These are phyloP conservation scores for Acanthacorydalis orientalis DNA, from an alignment of 2,888 invertebrate genomes.

Conservation along the genomic window DNA sequence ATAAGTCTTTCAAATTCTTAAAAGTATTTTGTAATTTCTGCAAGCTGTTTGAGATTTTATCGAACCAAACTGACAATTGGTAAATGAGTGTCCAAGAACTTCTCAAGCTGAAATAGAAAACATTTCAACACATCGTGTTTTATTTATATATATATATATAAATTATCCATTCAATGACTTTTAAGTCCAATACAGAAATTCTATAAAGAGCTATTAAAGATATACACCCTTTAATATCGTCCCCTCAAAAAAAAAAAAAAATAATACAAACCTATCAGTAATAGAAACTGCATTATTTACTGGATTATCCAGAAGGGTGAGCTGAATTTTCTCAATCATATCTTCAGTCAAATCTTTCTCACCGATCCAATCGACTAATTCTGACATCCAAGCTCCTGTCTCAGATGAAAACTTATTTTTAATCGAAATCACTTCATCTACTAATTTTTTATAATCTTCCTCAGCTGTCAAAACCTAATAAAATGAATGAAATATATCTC, in stretches of 20 bases:
- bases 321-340: conserved; percentile 15
- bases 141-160: too few species aligned
- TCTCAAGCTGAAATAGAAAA: conserved; percentile 6
- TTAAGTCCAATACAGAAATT: too few species aligned
- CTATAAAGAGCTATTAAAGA: too few species aligned
- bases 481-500: neutral
- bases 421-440: conserved; percentile 11
- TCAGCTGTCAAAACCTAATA: conserved; percentile 10
- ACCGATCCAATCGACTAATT: conserved; percentile 21
- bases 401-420: conserved; percentile 15
- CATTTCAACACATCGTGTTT: neutral
- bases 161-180: too few species aligned
- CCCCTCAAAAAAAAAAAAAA: too few species aligned
- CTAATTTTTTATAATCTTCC: conserved; percentile 11
- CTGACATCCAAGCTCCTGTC: conserved; percentile 25
- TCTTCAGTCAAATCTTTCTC: conserved; percentile 17
- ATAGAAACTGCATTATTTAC: neutral
- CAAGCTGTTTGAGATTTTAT: conserved; percentile 18
- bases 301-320: conserved; percentile 7
- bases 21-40: conserved; percentile 18
- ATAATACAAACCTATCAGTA: neutral
- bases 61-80: conserved; percentile 18
- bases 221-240: too few species aligned
- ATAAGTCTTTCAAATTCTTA: conserved; percentile 13
- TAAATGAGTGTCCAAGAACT: conserved; percentile 14